Evolutionary conservation across 2,797 vertebrate species (phyloP).

Genomic region (Crenuchus spilurus): DNA sequence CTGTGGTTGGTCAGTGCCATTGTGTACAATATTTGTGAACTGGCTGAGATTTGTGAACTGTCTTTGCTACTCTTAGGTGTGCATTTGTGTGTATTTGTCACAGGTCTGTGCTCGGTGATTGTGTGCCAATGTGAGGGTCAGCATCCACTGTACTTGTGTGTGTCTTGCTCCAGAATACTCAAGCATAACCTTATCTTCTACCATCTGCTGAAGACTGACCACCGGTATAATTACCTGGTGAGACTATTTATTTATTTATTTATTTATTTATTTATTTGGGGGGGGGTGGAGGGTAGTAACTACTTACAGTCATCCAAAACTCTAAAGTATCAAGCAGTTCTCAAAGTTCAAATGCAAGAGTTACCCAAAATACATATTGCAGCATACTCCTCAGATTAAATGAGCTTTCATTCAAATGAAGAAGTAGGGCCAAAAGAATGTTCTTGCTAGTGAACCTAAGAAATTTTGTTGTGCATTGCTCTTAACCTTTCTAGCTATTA

Average conservation of each 20-base stretch:
- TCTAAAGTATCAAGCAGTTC: background rate
- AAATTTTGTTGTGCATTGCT: too few species aligned
- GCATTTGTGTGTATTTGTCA: background rate
- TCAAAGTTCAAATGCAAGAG: too few species aligned
- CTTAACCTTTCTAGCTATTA: too few species aligned
- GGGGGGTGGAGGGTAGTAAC: too few species aligned
- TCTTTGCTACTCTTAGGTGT: background rate
- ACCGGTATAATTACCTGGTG: conserved; percentile 49
- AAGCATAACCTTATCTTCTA: conserved; percentile 18
- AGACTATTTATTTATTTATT: too few species aligned
- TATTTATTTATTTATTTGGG: too few species aligned
- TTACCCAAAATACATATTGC: background rate
- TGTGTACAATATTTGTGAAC: background rate
- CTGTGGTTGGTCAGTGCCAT: conserved; percentile 39
- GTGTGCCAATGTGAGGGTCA: conserved; percentile 46
- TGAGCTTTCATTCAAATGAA: background rate
- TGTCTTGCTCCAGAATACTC: conserved; percentile 45
- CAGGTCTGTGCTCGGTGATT: conserved; percentile 49
- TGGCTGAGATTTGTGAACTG: too few species aligned
- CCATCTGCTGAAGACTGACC: conserved; percentile 43
- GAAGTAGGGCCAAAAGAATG: background rate
- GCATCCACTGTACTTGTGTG: conserved; percentile 48
- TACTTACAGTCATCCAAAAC: background rate
- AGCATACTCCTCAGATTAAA: conserved; percentile 12
- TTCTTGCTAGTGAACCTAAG: too few species aligned